These are phyloP conservation scores for Cataglyphis albicans DNA, from an alignment of 2,888 invertebrate species.

Conservation along the genomic window DNA sequence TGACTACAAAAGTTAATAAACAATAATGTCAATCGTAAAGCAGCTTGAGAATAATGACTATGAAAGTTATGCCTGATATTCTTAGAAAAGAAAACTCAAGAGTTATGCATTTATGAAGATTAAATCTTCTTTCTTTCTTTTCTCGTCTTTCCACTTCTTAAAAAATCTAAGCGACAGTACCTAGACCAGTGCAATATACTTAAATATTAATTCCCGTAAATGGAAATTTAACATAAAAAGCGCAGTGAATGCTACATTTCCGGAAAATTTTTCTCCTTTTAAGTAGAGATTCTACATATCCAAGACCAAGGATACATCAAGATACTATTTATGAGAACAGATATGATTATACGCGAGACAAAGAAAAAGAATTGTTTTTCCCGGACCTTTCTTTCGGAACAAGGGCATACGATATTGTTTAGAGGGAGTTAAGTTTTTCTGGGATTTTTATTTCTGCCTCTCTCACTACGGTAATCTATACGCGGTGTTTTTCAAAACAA, in stretches of 20 bases:
- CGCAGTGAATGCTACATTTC: neutral
- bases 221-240: neutral
- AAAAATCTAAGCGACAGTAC: neutral
- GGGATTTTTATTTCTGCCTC: conserved; percentile 25
- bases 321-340: neutral
- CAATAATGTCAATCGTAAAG: neutral
- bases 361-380: neutral
- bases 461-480: neutral
- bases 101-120: neutral
- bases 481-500: neutral
- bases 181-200: neutral
- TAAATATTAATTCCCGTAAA: conserved; percentile 1
- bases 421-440: neutral
- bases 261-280: neutral
- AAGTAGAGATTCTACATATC: neutral
- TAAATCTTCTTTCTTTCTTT: neutral
- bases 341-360: neutral
- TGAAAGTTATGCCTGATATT: neutral
- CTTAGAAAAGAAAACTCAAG: neutral
- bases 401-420: neutral
- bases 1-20: neutral
- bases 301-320: neutral
- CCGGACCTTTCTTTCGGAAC: neutral
- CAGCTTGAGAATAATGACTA: neutral
- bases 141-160: neutral